Evolutionary conservation across 2,113 vertebrate species (phyloP).

Genomic region (Alaudala cheleensis): DNA sequence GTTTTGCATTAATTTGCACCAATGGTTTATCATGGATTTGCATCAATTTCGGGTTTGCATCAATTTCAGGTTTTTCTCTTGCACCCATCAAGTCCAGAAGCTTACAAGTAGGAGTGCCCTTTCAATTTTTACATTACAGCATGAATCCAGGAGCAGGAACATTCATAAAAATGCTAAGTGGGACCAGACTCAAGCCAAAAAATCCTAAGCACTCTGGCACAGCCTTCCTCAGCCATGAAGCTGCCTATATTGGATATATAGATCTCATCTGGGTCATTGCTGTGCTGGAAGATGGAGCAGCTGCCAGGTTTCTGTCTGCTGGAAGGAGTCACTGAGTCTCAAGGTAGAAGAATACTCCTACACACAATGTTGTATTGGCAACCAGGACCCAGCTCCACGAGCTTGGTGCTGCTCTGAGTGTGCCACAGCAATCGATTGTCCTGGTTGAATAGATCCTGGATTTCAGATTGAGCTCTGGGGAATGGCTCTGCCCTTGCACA

Average conservation of each 20-base stretch:
- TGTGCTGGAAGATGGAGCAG: neutral
- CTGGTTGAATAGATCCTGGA: neutral
- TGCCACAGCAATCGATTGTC: neutral
- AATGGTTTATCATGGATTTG: neutral
- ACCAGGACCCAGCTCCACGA: fast-evolving
- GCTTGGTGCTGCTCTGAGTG: neutral
- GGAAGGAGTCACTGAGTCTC: neutral
- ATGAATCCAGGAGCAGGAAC: neutral
- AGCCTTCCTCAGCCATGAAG: neutral
- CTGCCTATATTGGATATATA: neutral
- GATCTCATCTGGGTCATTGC: neutral
- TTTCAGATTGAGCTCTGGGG: neutral
- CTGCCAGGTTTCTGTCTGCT: neutral
- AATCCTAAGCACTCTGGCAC: neutral
- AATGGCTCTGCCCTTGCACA: neutral
- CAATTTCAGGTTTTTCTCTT: neutral
- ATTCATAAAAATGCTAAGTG: neutral
- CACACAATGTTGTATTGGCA: fast-evolving
- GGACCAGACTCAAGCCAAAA: neutral
- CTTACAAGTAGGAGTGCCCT: neutral
- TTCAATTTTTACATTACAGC: neutral
- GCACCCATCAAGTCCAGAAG: neutral
- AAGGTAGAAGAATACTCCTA: neutral
- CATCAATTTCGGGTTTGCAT: neutral
- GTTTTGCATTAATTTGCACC: neutral